Evolutionary conservation across 2,113 vertebrate species (phyloP), one percentile per base, ranked within the genome.

Genomic region (Papio anubis): DNA sequence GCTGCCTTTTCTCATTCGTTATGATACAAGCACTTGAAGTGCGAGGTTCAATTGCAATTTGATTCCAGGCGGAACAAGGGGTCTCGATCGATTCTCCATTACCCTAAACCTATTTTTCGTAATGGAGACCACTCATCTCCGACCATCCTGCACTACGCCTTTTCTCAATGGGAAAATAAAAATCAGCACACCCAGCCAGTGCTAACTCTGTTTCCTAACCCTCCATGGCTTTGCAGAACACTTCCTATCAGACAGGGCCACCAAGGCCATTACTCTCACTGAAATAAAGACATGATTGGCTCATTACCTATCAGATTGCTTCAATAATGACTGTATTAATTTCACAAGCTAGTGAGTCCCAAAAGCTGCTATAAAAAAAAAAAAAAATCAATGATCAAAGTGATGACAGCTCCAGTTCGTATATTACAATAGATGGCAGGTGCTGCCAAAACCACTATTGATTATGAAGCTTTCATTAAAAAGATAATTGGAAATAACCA

Each of bases 261-360:
- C 94, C 55, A 5, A 35, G 97, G 96, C 79, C 97, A 97, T 95
- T 91, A 85, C 70, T 92, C 97, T 98, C 88, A 80, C 64, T 9
- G 93, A 97, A 98, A 98, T 96, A 98, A 98, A 94, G 97, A 97
- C 89, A 30, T 52, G 84, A 98, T 78, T 98, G 98, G 98, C 98
- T 98, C 97, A 85, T 96, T 96, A 98, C 97, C 97, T 96, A 83
- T 97, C 97, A 97, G 96, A 98, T 98, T 97, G 98, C 90, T 97
- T 98, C 98, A 96, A 96, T 99, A 98, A 99, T 93, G 98, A 35
- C 97, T 96, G 70, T 85, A 98, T 98, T 98, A 98, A 99, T 98
- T 98, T 98, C 98, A 98, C 98, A 98, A 50, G 95, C 96, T 97
- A 7, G 89, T 16, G 64, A 97, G 97, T 97, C 97, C 96, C 73